Percentiles rank a stretch among this genome's conserved stretches.
phyloP scores from a whole-genome alignment of 2,888 invertebrate genomes.

The Calameuta filiformis region DNA sequence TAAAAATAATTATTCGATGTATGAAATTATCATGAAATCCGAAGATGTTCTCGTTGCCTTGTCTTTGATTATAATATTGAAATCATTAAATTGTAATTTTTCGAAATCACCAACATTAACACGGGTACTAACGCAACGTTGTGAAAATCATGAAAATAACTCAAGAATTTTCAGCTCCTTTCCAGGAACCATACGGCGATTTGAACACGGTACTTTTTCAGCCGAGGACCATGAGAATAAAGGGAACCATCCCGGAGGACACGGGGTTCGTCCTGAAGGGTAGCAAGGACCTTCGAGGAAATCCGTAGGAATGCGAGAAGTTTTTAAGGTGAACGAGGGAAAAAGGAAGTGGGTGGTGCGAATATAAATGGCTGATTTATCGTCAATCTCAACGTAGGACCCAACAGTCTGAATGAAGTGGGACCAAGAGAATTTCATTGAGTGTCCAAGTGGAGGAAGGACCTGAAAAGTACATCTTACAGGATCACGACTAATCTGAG shows the following conservation, averaged over 20 bases:
- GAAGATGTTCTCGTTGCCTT: not conserved
- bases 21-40: not conserved
- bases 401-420: conserved; percentile 18
- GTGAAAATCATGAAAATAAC: not conserved
- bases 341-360: conserved; percentile 41
- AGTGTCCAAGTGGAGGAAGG: conserved; percentile 32
- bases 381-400: conserved; percentile 45
- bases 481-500: conserved; percentile 11
- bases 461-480: conserved; percentile 49
- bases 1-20: not conserved
- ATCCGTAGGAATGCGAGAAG: conserved; percentile 10
- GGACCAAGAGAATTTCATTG: conserved; percentile 50
- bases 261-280: not conserved
- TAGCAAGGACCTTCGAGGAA: conserved; percentile 23
- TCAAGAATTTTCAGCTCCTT: not conserved
- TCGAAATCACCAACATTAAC: not conserved
- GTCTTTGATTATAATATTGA: not conserved
- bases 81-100: not conserved
- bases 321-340: conserved; percentile 6
- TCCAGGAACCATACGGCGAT: not conserved
- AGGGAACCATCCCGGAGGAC: conserved; percentile 4
- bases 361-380: conserved; percentile 51
- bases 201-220: not conserved
- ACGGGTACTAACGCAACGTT: not conserved
- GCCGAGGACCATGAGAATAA: not conserved